Base-by-base conservation (phyloP, 2,113 vertebrate genomes). In the Microtus montanus region DNA sequence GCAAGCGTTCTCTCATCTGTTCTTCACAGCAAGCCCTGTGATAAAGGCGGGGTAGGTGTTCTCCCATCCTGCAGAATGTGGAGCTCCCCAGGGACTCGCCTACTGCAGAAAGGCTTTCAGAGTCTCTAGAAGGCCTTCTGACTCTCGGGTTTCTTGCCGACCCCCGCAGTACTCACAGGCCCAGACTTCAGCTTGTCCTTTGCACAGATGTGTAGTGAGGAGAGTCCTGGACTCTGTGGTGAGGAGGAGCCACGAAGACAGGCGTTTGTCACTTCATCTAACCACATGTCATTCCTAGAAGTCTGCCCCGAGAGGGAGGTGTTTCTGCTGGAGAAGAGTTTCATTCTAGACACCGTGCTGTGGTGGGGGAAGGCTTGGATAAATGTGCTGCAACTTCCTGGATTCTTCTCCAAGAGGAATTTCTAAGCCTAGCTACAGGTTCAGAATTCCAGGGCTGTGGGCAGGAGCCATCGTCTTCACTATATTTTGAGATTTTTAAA, bases 231-330 rank as follows among this genome's bases (percentile, higher is more conserved):
- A 3, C 33, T 33, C 3, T 5, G 58, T 30, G 0, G 26, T 3
- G 10, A 47, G 1, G 38, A 12, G 64, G 64, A 2, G 58, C 84
- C 33, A 0, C 19, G 35, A 71, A n/a, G 70, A 54, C 33, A 24
- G 38, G 33, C 11, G 0, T 13, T 44, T 20, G 52, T 78, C 7
- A 5, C 66, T 85, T 41, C 64, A 1, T n/a, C 12, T 73, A 9
- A 1, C 77, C n/a, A 4, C 15, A n/a, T 12, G 0, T 19, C 12
- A 0, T 12, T 63, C 70, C 68, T 64, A 24, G 26, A 24, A n/a
- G 22, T 52, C 5, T 10, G 10, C 10, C 5, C 64, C 22, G 0
- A n/a, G 11, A 13, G 74, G 79, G n/a, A 64, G 73, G 30, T 58
- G 1, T 68, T 74, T 26, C n/a, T 49, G 3, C 63, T 83, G 71